These are phyloP conservation scores for Cephalopterus ornatus DNA, from an alignment of 2,113 vertebrate genomes.

Conservation along the genomic window DNA sequence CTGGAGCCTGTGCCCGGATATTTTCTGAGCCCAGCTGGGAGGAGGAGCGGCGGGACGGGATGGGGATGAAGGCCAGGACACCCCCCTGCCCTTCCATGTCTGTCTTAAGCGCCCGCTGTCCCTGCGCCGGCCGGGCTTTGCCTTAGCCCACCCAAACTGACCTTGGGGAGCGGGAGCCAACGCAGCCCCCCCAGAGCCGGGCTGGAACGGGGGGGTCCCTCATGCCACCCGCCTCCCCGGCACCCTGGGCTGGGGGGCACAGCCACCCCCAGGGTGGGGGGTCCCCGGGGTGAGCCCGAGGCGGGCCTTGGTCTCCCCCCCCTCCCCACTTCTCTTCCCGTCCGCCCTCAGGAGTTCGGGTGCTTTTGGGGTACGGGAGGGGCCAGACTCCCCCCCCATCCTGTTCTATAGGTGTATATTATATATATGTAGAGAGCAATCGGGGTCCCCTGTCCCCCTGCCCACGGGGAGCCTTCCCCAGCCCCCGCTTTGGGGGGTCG, in stretches of 20 bases:
- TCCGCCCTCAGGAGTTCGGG: not conserved
- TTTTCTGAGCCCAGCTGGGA: conserved; percentile 75
- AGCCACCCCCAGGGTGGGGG: not conserved
- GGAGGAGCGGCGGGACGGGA: not conserved
- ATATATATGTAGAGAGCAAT: conserved; percentile 71
- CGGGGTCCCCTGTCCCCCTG: not conserved
- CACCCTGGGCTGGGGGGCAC: not conserved
- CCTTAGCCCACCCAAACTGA: conserved; percentile 69
- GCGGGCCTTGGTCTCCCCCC: conserved; percentile 37
- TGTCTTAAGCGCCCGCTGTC: conserved; percentile 66
- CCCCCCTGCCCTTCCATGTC: not conserved
- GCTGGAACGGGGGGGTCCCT: not conserved
- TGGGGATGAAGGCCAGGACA: not conserved
- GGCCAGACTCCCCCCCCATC: conserved; percentile 29
- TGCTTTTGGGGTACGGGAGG: not conserved
- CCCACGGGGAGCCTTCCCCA: not conserved
- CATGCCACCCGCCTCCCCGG: not conserved
- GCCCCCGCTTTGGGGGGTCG: not conserved
- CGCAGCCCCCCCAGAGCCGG: not conserved
- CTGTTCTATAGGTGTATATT: conserved; percentile 74
- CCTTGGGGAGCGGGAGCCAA: not conserved
- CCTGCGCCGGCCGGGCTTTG: conserved; percentile 46
- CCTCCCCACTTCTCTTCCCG: not conserved
- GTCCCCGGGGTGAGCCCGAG: not conserved
- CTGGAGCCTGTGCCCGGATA: conserved; percentile 88